Percentiles rank a stretch among this genome's conserved stretches.
phyloP scores from a whole-genome alignment of 2,888 invertebrate species.

The Stramonita haemastoma region DNA sequence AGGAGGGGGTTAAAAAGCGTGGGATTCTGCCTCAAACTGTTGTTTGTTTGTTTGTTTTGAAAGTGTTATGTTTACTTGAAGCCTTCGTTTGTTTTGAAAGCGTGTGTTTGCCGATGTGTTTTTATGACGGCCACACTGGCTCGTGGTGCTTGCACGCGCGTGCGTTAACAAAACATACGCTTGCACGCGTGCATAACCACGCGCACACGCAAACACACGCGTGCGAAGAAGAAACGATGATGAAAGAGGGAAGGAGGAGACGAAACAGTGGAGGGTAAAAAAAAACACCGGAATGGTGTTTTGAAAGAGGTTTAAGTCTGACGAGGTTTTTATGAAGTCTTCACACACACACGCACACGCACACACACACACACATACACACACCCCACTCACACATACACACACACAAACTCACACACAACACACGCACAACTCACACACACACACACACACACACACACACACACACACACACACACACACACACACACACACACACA shows the following conservation, averaged over 20 bases:
- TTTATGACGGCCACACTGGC: neutral
- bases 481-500: neutral
- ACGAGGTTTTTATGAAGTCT: neutral
- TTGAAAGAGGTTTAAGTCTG: neutral
- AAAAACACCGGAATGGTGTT: too few species aligned
- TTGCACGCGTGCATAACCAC: neutral
- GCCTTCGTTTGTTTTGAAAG: neutral
- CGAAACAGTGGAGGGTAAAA: too few species aligned
- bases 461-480: neutral
- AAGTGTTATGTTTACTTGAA: neutral
- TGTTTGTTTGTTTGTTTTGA: neutral
- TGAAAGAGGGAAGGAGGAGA: too few species aligned
- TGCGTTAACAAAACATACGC: neutral
- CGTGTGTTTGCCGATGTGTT: neutral
- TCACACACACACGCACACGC: neutral
- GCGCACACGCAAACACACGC: neutral
- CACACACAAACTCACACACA: constrained; percentile 1
- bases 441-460: neutral
- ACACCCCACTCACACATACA: too few species aligned
- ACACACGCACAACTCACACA: constrained; percentile 4
- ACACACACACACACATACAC: neutral
- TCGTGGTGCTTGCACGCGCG: neutral
- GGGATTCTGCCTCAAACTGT: neutral
- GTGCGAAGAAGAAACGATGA: neutral
- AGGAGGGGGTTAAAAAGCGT: neutral